Conservation (phyloP, 2,797 vertebrate species). For the Falco novaeseelandiae region DNA sequence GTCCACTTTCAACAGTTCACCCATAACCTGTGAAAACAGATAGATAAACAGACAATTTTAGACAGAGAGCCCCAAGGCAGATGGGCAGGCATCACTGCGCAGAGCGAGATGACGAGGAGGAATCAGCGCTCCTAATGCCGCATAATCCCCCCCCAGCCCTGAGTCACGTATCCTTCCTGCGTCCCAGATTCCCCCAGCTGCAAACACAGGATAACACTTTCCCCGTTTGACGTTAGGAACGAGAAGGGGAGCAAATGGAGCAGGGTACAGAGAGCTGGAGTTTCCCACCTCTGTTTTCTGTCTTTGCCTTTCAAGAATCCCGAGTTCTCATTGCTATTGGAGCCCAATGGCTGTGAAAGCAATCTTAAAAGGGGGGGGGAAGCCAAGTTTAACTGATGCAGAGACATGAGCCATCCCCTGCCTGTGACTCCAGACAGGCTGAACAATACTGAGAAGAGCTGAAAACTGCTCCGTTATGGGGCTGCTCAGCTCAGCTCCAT, state of each 20-base stretch:
- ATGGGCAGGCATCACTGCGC: background rate
- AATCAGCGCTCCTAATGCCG: background rate
- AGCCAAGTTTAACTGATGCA: background rate
- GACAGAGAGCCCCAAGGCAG: background rate
- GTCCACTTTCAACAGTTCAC: background rate
- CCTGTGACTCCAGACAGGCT: background rate
- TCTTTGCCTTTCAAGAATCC: background rate
- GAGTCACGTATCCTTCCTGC: background rate
- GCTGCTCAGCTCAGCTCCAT: background rate
- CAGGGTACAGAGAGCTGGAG: background rate
- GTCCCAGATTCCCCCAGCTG: background rate
- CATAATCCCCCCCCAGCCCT: background rate
- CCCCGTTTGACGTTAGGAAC: background rate
- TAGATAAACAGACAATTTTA: rapidly evolving
- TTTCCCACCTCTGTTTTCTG: background rate
- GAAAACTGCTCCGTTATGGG: background rate
- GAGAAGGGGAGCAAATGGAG: background rate
- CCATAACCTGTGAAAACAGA: background rate
- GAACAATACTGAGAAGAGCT: background rate
- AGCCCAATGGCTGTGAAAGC: background rate
- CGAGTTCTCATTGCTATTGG: rapidly evolving
- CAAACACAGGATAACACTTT: background rate
- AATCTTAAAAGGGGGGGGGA: background rate
- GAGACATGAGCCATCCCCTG: background rate
- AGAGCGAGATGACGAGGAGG: background rate